Base-by-base conservation (phyloP, 2,113 vertebrate species). In the Percina caprodes region DNA sequence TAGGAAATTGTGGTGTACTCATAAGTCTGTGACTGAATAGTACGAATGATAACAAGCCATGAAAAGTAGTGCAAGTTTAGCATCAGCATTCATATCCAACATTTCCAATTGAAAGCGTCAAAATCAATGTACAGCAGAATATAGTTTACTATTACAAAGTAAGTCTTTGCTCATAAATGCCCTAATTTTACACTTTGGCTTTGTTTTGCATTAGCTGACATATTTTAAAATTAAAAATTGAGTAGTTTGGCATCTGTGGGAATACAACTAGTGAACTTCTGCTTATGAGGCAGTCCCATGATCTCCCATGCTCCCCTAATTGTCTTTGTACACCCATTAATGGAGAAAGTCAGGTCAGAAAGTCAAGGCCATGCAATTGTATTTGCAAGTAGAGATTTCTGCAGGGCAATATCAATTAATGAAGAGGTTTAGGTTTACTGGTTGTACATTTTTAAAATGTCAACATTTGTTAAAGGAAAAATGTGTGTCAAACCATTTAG, bases 311-410 rank as follows among this genome's bases (percentile, higher is more conserved):
- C 24, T 30, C 10, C 48, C 24, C n/a, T 14, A 23, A 3, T 10
- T 35, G 26, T 59, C 48, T 56, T 16, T 56, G 24, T 24, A n/a
- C 10, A 23, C 54, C 1, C 9, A 33, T 16, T 58, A 63, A 78
- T 67, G 46, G 49, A 79, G 45, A 74, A 74, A 77, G 55, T 74
- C 84, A 65, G 14, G 51, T 19, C 68, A 77, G 56, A 74, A 15
- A 74, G 65, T 63, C 61, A 56, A 67, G 82, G 70, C 46, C n/a
- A n/a, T n/a, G n/a, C n/a, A 59, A 82, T 85, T 52, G 14, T 72
- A 74, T 68, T 71, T 62, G 23, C 42, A 3, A 13, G 70, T 74
- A 79, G 45, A 67, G 48, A 59, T 45, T 46, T 51, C 74, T 79
- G 1, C 45, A 66, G 74, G 52, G 42, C 45, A 67, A 16, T 45